Evolutionary conservation across 2,113 vertebrate genomes (phyloP).

Genomic region (Donacobius atricapilla): DNA sequence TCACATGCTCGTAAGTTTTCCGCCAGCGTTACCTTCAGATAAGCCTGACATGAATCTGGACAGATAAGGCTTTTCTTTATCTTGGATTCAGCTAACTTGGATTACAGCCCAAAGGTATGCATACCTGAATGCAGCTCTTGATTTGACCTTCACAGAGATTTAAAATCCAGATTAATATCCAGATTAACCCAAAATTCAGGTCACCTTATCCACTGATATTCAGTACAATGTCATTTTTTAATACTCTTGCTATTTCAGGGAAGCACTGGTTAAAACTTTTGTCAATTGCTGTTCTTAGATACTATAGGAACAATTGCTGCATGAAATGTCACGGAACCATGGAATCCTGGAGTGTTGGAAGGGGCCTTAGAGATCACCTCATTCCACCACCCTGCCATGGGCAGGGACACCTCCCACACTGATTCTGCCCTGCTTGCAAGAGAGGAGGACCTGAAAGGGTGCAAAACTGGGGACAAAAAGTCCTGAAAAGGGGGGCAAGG

Average conservation of each 20-base stretch:
- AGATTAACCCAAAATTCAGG: background rate
- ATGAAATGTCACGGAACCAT: background rate
- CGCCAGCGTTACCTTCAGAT: background rate
- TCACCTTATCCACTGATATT: background rate
- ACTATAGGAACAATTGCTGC: background rate
- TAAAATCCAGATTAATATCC: background rate
- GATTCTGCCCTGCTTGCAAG: background rate
- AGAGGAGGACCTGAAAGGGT: background rate
- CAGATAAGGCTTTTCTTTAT: background rate
- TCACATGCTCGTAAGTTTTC: background rate
- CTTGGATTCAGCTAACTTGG: background rate
- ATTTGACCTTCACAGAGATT: background rate
- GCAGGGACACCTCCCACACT: background rate
- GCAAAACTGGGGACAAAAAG: background rate
- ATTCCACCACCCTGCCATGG: background rate
- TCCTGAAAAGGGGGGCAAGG: background rate
- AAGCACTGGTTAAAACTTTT: background rate
- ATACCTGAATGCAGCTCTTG: background rate
- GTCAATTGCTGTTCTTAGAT: background rate
- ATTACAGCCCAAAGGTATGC: rapidly evolving
- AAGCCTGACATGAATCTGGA: background rate
- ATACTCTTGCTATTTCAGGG: background rate
- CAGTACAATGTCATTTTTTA: background rate
- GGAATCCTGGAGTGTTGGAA: background rate
- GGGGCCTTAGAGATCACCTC: background rate